A percentile compares a stretch with the other conserved stretches of the same genome.
Conservation (phyloP, 2,797 vertebrate genomes). For the Micrastur ruficollis region DNA sequence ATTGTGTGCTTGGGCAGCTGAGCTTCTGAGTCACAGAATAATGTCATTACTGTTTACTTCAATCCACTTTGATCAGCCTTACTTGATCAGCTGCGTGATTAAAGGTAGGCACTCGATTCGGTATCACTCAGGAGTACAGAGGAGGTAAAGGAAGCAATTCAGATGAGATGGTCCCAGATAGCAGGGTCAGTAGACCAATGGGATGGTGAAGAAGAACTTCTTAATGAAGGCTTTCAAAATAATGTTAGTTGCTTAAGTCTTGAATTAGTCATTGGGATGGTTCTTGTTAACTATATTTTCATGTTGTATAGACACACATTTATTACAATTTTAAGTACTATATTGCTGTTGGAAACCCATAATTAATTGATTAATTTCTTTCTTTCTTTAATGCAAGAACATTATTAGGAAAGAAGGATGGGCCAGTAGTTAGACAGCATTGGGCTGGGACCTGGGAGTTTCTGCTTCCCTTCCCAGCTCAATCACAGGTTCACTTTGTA, state of each 20-base stretch:
- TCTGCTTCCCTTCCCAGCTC: slow-evolving; percentile 20
- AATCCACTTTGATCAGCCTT: slow-evolving; percentile 8
- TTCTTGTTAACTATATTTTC: slow-evolving; percentile 84
- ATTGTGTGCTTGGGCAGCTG: not conserved
- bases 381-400: slow-evolving; percentile 36
- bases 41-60: slow-evolving; percentile 19
- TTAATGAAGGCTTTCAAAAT: slow-evolving; percentile 73
- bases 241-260: slow-evolving; percentile 76
- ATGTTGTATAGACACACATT: slow-evolving; percentile 21
- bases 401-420: slow-evolving; percentile 48
- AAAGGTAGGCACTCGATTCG: not conserved
- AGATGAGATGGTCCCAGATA: slow-evolving; percentile 20
- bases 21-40: slow-evolving; percentile 10
- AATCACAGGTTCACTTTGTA: not conserved
- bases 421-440: slow-evolving; percentile 23
- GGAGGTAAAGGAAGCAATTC: not conserved
- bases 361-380: slow-evolving; percentile 69
- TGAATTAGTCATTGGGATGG: slow-evolving; percentile 72
- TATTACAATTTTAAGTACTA: slow-evolving; percentile 56
- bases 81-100: not conserved
- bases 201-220: slow-evolving; percentile 31
- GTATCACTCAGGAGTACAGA: not conserved
- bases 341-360: slow-evolving; percentile 37
- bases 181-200: not conserved
- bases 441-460: slow-evolving; percentile 17